A percentile compares a stretch with the other conserved stretches of the same genome.
These are phyloP conservation scores for Kradibia gibbosae DNA, from an alignment of 1,140 invertebrate genomes.

Conservation along the genomic window DNA sequence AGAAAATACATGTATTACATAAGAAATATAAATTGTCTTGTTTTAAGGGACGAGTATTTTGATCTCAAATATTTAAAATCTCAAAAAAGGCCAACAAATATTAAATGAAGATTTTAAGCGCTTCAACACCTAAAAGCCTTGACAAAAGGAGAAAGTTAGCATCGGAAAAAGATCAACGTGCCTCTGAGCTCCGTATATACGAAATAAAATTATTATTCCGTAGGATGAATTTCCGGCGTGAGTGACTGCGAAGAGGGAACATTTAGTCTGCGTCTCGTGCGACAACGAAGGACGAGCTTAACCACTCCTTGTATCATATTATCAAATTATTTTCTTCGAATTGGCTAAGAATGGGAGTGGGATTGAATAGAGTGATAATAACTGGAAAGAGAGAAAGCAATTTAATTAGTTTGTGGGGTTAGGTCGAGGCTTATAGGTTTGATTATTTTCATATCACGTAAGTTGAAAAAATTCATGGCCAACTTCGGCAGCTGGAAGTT, in stretches of 20 bases:
- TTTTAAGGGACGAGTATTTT: not conserved
- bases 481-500: too few relatives aligned
- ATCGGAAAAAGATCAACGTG: not conserved
- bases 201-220: constrained; percentile 39
- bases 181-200: not conserved
- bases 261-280: not conserved
- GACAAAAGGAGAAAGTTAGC: constrained; percentile 3
- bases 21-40: not conserved
- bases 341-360: too few relatives aligned
- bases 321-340: not conserved
- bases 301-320: constrained; percentile 19
- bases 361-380: not conserved
- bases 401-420: constrained; percentile 1
- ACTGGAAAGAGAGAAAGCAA: not conserved
- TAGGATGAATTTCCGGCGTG: constrained; percentile 32
- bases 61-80: not conserved
- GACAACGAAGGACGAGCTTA: constrained; percentile 5
- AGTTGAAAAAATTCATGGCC: not conserved
- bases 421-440: not conserved
- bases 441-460: not conserved
- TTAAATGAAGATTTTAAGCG: constrained; percentile 20
- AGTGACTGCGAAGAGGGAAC: not conserved
- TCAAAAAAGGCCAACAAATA: not conserved
- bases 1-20: too few relatives aligned
- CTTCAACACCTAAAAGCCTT: not conserved